Conservation (phyloP, 1,140 invertebrate species). For the Melitaea cinxia region DNA sequence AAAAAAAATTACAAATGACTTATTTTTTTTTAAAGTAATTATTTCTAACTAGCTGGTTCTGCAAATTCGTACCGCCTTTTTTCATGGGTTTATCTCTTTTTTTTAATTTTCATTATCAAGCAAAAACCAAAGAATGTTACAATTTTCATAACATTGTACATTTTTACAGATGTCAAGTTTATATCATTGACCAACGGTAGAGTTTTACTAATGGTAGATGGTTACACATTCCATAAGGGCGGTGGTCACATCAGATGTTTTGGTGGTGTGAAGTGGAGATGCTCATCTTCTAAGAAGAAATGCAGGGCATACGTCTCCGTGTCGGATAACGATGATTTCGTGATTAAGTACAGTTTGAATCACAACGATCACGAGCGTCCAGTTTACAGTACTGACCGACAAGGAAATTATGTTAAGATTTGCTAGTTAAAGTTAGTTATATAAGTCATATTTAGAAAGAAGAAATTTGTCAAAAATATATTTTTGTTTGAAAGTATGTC, state of each 20-base stretch:
- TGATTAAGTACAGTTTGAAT: constrained; percentile 31
- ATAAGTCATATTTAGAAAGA: not conserved
- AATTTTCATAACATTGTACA: not conserved
- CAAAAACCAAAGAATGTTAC: too few relatives aligned
- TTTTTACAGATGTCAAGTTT: constrained; percentile 39
- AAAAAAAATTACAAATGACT: too few relatives aligned
- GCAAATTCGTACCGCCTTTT: too few relatives aligned
- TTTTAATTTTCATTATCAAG: too few relatives aligned
- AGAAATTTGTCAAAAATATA: too few relatives aligned
- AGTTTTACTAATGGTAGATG: constrained; percentile 44
- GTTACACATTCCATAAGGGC: constrained; percentile 49
- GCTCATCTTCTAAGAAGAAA: constrained; percentile 44
- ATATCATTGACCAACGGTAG: constrained; percentile 43
- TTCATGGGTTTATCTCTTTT: not conserved
- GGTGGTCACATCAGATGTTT: constrained; percentile 30
- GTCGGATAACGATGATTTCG: constrained; percentile 33
- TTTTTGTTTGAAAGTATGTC: too few relatives aligned
- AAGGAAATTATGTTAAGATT: constrained; percentile 34
- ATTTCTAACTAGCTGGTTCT: too few relatives aligned
- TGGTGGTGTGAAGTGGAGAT: constrained; percentile 43
- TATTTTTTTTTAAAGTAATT: too few relatives aligned
- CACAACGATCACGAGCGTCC: constrained; percentile 39
- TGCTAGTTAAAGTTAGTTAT: not conserved
- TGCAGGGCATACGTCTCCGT: constrained; percentile 44
- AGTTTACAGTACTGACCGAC: constrained; percentile 19